Evolutionary conservation across 2,888 invertebrate genomes (phyloP), one percentile per base, ranked within the genome.

Genomic region (Calliscelio sp.): DNA sequence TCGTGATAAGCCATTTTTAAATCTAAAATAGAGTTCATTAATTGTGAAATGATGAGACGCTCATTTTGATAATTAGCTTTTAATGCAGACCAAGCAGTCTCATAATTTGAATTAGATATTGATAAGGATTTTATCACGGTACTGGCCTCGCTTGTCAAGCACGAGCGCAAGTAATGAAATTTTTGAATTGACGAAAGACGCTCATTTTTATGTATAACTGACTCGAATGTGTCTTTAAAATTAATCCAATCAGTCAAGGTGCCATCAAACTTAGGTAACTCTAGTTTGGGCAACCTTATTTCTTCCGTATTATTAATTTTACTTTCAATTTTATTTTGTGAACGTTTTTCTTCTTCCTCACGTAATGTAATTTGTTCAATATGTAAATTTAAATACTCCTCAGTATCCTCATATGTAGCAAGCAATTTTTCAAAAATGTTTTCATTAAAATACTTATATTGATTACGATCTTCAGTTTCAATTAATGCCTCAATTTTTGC

Each of bases 111-210:
- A 0, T 55, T 44, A n/a, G 71, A 57, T 28, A 71, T 18, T 25
- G n/a, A 11, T 14, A 71, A 46, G 1, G 71, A 44, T 32, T 46
- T 25, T 8, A 57, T 71, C 3, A 20, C 25, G 0, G 57, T 18
- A 2, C 32, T 57, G 16, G 59, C 71, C 14, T 71, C 71, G 11
- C 59, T 59, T 2, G 44, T 71, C 24, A 46, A 24, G 10, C 32
- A 18, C 0, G 55, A 20, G 0, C 32, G 20, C 14, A 57, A 32
- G 32, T 71, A 71, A 46, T 71, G 71, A 46, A 71, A 71, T 35
- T 71, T 71, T 59, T 71, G 20, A 8, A 32, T 46, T 2, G 25
- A 11, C 0, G 71, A 16, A 1, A 57, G 14, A 6, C 18, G 4
- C 7, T 28, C 2, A 10, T 57, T 57, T 1, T n/a, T 16, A 28